phyloP scores from a whole-genome alignment of 2,113 vertebrate species.

The Corynorhinus townsendii region DNA sequence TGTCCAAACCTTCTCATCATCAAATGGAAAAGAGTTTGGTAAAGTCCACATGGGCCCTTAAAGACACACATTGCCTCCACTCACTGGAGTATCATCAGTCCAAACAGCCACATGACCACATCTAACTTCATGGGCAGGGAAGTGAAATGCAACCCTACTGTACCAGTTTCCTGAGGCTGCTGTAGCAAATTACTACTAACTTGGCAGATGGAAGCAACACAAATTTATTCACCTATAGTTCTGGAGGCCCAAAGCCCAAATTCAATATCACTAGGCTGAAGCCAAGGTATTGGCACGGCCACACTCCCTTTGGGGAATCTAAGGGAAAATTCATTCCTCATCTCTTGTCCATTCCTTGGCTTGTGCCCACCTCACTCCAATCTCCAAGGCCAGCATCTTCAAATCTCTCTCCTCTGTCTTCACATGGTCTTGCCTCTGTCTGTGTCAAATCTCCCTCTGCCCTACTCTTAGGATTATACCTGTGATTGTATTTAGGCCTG shows the following conservation, averaged over 20 bases:
- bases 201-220: background rate
- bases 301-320: background rate
- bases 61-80: background rate
- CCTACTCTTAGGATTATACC: background rate
- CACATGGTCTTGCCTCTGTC: background rate
- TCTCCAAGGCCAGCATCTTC: background rate
- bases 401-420: background rate
- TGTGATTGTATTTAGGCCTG: background rate
- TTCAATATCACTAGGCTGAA: background rate
- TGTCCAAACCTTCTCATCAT: background rate
- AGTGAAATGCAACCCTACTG: background rate
- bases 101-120: background rate
- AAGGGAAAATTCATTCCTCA: background rate
- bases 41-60: background rate
- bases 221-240: background rate
- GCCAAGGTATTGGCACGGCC: accelerated
- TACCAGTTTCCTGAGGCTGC: background rate
- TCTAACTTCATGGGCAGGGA: background rate
- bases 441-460: background rate
- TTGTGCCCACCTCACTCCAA: background rate
- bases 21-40: background rate
- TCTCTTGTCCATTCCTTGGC: background rate
- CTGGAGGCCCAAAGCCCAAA: background rate
- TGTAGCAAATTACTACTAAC: background rate
- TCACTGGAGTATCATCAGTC: background rate